These are phyloP conservation scores for Tiaroga cobitis DNA, from an alignment of 2,797 vertebrate genomes.

Conservation along the genomic window DNA sequence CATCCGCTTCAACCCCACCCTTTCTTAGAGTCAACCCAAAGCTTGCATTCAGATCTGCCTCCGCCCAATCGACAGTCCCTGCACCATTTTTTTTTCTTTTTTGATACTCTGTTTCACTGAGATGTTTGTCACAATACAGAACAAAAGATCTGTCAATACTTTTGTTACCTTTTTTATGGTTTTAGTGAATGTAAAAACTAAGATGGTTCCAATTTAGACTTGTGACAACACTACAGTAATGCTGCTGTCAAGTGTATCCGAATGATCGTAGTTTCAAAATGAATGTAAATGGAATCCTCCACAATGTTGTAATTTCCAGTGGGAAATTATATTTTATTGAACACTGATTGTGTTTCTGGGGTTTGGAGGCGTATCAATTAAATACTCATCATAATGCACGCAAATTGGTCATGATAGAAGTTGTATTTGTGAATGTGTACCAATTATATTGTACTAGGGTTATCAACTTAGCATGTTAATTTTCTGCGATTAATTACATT, in stretches of 20 bases:
- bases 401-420: constrained; percentile 21
- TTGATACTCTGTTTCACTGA: too few species aligned
- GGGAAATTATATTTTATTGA: constrained; percentile 27
- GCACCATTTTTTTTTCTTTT: background rate
- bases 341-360: background rate
- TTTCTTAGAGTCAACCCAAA: background rate
- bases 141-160: background rate
- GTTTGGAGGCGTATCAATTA: background rate
- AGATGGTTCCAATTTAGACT: background rate
- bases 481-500: background rate
- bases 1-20: background rate
- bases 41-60: background rate
- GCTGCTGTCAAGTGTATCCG: background rate
- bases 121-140: background rate
- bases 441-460: background rate
- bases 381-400: background rate
- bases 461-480: background rate
- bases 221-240: background rate
- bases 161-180: background rate
- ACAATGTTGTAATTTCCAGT: background rate
- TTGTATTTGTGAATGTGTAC: background rate
- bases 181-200: background rate
- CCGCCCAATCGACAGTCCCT: background rate
- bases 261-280: background rate
- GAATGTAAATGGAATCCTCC: background rate